A percentile compares a stretch with the other conserved stretches of the same genome.
Conservation (phyloP, 2,888 invertebrate genomes). For the Drosophila prostipennis region DNA sequence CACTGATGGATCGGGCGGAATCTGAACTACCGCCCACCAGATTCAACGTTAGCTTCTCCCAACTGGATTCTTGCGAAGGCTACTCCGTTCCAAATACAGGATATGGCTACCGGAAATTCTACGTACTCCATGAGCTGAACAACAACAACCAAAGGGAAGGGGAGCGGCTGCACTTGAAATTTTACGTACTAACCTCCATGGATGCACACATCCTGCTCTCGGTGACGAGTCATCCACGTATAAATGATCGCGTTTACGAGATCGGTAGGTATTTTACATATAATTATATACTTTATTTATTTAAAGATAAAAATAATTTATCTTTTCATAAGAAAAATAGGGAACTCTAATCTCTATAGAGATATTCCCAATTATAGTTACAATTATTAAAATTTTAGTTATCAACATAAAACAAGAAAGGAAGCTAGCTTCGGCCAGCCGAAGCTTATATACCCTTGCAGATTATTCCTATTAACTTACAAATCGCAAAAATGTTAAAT, state of each 20-base stretch:
- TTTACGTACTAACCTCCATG: slow-evolving; percentile 88
- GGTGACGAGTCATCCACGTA: slow-evolving; percentile 84
- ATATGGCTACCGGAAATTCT: slow-evolving; percentile 87
- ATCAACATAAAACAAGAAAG: too few species aligned
- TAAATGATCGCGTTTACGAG: slow-evolving; percentile 88
- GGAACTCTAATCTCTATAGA: too few species aligned
- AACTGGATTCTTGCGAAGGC: slow-evolving; percentile 85
- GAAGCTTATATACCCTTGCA: too few species aligned
- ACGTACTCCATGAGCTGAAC: slow-evolving; percentile 83
- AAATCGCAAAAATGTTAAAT: too few species aligned
- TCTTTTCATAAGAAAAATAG: too few species aligned
- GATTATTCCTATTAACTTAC: too few species aligned
- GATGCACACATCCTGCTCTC: slow-evolving; percentile 90
- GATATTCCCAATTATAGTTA: too few species aligned
- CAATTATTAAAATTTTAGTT: too few species aligned
- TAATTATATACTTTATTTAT: too few species aligned
- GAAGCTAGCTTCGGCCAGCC: too few species aligned
- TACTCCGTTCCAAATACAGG: slow-evolving; percentile 85
- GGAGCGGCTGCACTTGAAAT: slow-evolving; percentile 86
- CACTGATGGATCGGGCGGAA: slow-evolving; percentile 29
- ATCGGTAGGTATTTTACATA: slow-evolving; percentile 84
- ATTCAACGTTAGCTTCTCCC: slow-evolving; percentile 79
- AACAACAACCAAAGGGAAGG: slow-evolving; percentile 74
- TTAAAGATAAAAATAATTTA: too few species aligned
- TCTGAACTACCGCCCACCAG: slow-evolving; percentile 41